These are phyloP conservation scores for Gandaritis pyraliata DNA, from an alignment of 2,888 invertebrate species.

Conservation along the genomic window DNA sequence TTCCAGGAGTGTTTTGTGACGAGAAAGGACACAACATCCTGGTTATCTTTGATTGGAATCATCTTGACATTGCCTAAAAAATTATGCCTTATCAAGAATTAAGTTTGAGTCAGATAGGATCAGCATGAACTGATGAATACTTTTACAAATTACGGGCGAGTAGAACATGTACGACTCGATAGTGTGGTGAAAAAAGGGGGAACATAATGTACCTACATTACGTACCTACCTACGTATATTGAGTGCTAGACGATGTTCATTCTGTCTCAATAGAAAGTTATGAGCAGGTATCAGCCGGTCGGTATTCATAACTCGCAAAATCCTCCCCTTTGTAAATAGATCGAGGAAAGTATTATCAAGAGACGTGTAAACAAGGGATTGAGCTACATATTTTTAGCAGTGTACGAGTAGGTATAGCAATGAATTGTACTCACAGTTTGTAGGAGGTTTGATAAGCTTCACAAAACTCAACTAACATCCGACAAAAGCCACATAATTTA, in stretches of 20 bases:
- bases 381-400: conserved; percentile 50
- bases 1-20: conserved; percentile 99
- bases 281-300: conserved; percentile 22
- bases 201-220: conserved; percentile 2
- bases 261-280: neutral
- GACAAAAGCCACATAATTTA: conserved; percentile 68
- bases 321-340: conserved; percentile 81
- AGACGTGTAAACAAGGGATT: conserved; percentile 80
- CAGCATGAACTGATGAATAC: neutral
- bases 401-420: conserved; percentile 23
- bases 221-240: conserved; percentile 1
- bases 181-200: too few species aligned
- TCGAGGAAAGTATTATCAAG: conserved; percentile 56
- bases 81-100: conserved; percentile 2
- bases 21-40: conserved; percentile 97
- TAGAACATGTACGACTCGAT: neutral
- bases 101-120: neutral
- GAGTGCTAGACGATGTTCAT: conserved; percentile 11
- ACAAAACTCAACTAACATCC: conserved; percentile 60
- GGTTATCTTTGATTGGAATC: conserved; percentile 95
- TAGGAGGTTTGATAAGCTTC: conserved; percentile 51
- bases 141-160: neutral
- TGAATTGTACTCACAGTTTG: conserved; percentile 65
- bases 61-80: conserved; percentile 86
- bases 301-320: conserved; percentile 45